Base-by-base conservation (phyloP, 1,140 invertebrate genomes). In the Rhagoletis pomonella region DNA sequence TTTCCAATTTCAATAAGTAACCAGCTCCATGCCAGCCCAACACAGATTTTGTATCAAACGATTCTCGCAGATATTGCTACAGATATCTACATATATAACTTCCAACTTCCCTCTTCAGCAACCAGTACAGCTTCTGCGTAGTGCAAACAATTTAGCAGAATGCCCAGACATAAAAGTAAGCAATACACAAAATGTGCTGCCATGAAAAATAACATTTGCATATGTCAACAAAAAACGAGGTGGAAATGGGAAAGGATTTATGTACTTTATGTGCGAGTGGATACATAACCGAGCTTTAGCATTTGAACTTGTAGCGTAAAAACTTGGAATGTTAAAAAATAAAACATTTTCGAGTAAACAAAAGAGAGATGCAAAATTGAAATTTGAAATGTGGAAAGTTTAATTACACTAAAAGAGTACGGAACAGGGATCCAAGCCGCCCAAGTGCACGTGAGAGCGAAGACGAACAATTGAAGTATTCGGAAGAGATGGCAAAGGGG, bases 361-460 rank as follows among this genome's bases (percentile, higher is more conserved):
- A 77, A 87, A 19, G 87, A 77, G n/a, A n/a, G 81, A 88, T 88
- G 62, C 88, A 89, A 89, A 91, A 91, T 92, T 92, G 91, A 92
- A 92, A 92, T 92, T 92, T 92, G 91, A 92, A 92, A 92, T 91
- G 90, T 92, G 91, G 91, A 87, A 64, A 60, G 55, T 77, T 73
- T 59, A 87, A 73, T 77, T 77, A 81, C 64, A 86, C 1, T 14
- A 29, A 86, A 47, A 86, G n/a, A n/a, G n/a, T n/a, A n/a, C n/a
- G n/a, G n/a, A n/a, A n/a, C n/a, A n/a, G n/a, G 19, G 50, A 55
- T 14, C 50, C 4, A 77, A 73, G 67, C 39, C 19, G 39, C 86
- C 17, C 44, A 19, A 87, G 12, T 44, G 84, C n/a, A 29, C 14
- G 10, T 47, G 58, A 81, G 39, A 77, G 14, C 17, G 44, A 42